These are phyloP conservation scores for Ondatra zibethicus DNA, from an alignment of 2,113 vertebrate species.

Conservation along the genomic window DNA sequence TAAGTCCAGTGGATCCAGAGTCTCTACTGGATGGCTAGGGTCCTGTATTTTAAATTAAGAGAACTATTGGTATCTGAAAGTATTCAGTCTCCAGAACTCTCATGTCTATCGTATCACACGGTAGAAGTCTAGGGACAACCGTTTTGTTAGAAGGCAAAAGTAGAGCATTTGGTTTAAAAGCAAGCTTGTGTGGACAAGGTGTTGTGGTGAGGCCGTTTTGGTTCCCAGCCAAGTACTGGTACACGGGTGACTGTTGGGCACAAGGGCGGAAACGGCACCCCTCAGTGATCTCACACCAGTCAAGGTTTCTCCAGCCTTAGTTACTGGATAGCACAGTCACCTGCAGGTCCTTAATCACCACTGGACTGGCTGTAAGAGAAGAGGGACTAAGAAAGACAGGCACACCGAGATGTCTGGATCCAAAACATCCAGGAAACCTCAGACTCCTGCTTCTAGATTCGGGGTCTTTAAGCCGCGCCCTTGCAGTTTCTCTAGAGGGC, in stretches of 20 bases:
- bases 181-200: not conserved
- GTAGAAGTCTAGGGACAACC: not conserved
- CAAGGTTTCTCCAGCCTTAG: not conserved
- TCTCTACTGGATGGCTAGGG: not conserved
- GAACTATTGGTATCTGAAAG: not conserved
- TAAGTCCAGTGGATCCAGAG: not conserved
- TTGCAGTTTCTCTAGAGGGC: not conserved
- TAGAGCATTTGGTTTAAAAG: slow-evolving; percentile 3
- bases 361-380: not conserved
- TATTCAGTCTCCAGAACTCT: not conserved
- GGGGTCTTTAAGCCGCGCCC: not conserved
- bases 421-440: not conserved
- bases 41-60: not conserved
- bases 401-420: not conserved
- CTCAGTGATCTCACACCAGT: not conserved
- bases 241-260: not conserved
- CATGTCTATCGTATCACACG: not conserved
- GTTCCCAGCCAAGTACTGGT: not conserved
- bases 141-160: not conserved
- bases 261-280: not conserved
- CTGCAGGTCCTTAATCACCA: not conserved
- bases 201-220: not conserved
- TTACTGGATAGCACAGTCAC: not conserved
- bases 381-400: not conserved
- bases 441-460: not conserved